Percentiles rank a stretch among this genome's conserved stretches.
Conservation (phyloP, 2,113 vertebrate genomes). For the Varanus salvator region DNA sequence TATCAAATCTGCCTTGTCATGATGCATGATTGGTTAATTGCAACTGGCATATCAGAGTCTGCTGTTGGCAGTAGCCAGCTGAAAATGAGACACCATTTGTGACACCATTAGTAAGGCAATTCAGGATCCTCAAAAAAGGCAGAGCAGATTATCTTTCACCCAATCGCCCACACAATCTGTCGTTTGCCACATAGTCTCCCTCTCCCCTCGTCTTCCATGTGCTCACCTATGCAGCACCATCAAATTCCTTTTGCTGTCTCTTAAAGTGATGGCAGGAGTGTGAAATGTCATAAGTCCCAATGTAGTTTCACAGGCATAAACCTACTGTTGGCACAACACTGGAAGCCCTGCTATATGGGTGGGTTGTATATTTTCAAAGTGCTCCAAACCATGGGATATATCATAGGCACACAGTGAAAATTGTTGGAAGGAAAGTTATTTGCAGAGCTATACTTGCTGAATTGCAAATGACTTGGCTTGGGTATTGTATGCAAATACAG, state of each 20-base stretch:
- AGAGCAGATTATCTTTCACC: not conserved
- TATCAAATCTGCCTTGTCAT: slow-evolving; percentile 28
- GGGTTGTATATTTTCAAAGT: not conserved
- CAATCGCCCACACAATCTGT: not conserved
- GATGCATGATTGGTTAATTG: slow-evolving; percentile 42
- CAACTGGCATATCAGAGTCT: slow-evolving; percentile 9
- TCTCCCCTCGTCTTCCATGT: not conserved
- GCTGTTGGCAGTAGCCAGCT: slow-evolving; percentile 13
- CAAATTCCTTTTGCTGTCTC: not conserved
- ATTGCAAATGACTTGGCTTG: not conserved
- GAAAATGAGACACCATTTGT: slow-evolving; percentile 35
- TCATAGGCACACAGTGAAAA: not conserved
- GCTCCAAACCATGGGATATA: not conserved
- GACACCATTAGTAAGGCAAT: slow-evolving; percentile 36
- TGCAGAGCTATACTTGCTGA: not conserved
- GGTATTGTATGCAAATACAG: not conserved
- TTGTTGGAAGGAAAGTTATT: not conserved
- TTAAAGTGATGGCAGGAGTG: not conserved
- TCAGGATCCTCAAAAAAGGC: not conserved
- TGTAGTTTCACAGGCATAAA: not conserved
- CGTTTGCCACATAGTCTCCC: not conserved
- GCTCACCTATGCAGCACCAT: not conserved
- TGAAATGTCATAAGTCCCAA: not conserved
- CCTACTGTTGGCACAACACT: not conserved
- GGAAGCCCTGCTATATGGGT: not conserved